Conservation (phyloP, 2,888 invertebrate genomes). For the Dynastes hyllus region DNA sequence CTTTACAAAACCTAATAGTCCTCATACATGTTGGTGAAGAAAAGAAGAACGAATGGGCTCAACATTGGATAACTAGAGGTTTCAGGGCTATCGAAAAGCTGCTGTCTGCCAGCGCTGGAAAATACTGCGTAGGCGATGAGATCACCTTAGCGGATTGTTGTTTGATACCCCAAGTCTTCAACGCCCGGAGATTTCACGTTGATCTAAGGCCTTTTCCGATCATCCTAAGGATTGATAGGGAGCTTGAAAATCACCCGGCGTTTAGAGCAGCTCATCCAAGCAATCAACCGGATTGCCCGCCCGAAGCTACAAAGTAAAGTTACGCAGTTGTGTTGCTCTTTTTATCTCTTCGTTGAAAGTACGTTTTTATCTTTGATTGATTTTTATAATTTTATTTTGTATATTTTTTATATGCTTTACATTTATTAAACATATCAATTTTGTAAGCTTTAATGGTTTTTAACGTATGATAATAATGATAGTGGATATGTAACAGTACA, state of each 20-base stretch:
- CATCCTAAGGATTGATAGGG: conserved; percentile 89
- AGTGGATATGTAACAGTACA: conserved; percentile 40
- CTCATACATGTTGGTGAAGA: conserved; percentile 91
- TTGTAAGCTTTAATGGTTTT: conserved; percentile 34
- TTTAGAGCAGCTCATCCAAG: conserved; percentile 94
- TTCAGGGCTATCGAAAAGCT: conserved; percentile 93
- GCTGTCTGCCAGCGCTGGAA: conserved; percentile 87
- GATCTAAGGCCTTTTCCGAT: conserved; percentile 92
- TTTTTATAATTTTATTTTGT: conserved; percentile 10
- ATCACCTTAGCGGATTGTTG: conserved; percentile 96
- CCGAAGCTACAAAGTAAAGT: conserved; percentile 84
- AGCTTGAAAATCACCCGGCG: conserved; percentile 90
- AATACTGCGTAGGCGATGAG: conserved; percentile 95
- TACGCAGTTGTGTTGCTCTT: not conserved
- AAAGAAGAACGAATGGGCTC: conserved; percentile 94
- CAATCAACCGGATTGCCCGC: conserved; percentile 95
- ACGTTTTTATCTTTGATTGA: not conserved
- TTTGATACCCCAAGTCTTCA: conserved; percentile 95
- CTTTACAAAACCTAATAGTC: conserved; percentile 93
- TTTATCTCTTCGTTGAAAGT: not conserved
- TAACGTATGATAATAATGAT: conserved; percentile 12
- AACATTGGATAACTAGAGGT: conserved; percentile 93
- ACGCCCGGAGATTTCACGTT: conserved; percentile 95
- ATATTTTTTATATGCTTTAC: conserved; percentile 24
- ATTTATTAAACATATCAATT: conserved; percentile 45